Base-by-base conservation (phyloP, 2,797 vertebrate species). In the Hypotaenidia okinawae region DNA sequence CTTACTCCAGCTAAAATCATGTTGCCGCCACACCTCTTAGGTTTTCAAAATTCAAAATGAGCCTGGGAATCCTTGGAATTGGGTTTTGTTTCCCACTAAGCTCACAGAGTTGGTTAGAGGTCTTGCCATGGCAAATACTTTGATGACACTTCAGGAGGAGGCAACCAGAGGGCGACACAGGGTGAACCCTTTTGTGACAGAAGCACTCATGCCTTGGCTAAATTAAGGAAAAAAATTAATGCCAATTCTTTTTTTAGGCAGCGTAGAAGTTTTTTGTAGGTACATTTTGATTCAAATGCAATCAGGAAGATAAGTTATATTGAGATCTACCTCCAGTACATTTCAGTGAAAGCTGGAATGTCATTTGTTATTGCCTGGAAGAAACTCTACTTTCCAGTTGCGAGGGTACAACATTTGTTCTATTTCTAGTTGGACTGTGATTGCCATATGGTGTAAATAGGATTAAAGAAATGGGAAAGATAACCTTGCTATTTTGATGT, bases 401-500 rank as follows among this genome's bases (percentile, higher is more conserved):
- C 72, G 16, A 77, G 73, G 35, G 30, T 54, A 55, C 1, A 93
- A 41, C 18, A 68, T 70, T 93, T 85, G 24, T 79, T 94, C 82
- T 87, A 52, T 88, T 92, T 94, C 55, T 91, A 86, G 70, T 68
- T 19, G 8, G 33, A 24, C 5, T 90, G 43, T 47, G 54, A 94
- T 87, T 94, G 70, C 59, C 59, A 90, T 85, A 82, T 59, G 73
- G 76, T 81, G 13, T 73, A 94, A 96, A 97, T 57, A 94, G 84
- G 74, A 95, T 82, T 92, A 94, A 90, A 24, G 49, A 95, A 93
- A 84, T 76, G 79, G 61, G 37, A 92, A 95, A 94, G 76, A 93
- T 96, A 68, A 94, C 89, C 88, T 96, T 96, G 89, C 39, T 69
- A 58, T 92, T 94, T 89, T 80, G 83, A 94, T 83, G 35, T 73